These are phyloP conservation scores for Fundulus diaphanus DNA, from an alignment of 2,797 vertebrate genomes.

Conservation along the genomic window DNA sequence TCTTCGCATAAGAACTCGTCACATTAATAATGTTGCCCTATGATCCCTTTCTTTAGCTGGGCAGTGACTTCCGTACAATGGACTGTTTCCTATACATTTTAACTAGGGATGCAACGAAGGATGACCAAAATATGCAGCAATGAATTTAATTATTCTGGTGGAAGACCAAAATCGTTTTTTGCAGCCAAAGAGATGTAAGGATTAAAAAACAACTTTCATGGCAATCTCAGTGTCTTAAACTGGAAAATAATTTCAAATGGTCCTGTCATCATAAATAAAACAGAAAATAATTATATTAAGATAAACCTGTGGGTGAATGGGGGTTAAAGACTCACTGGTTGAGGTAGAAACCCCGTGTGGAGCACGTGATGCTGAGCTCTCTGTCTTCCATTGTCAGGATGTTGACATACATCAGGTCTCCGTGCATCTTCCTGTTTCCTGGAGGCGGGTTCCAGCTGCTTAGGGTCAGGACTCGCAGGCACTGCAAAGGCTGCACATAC, in stretches of 20 bases:
- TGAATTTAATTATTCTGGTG: background rate
- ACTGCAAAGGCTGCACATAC: slow-evolving; percentile 88
- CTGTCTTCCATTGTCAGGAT: slow-evolving; percentile 90
- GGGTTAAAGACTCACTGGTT: slow-evolving; percentile 87
- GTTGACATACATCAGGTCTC: slow-evolving; percentile 93
- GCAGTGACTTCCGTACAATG: too few relatives aligned
- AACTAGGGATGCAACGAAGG: too few relatives aligned
- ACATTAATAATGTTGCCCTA: too few relatives aligned
- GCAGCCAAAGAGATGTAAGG: background rate
- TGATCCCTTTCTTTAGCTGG: too few relatives aligned
- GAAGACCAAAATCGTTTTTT: background rate
- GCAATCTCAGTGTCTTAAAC: background rate
- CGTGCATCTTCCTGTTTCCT: slow-evolving; percentile 95
- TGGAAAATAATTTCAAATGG: background rate
- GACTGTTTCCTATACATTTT: too few relatives aligned
- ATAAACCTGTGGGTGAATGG: background rate
- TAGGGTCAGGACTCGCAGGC: slow-evolving; percentile 90
- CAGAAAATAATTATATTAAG: too few relatives aligned
- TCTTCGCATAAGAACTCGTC: too few relatives aligned
- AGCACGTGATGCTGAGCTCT: slow-evolving; percentile 90
- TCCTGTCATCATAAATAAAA: background rate
- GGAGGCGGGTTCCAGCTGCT: slow-evolving; percentile 97
- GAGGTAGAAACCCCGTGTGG: slow-evolving; percentile 91
- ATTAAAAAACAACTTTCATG: background rate
- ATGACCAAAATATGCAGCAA: background rate